Base-by-base conservation (phyloP, 2,888 invertebrate genomes). In the Polyploca ridens region DNA sequence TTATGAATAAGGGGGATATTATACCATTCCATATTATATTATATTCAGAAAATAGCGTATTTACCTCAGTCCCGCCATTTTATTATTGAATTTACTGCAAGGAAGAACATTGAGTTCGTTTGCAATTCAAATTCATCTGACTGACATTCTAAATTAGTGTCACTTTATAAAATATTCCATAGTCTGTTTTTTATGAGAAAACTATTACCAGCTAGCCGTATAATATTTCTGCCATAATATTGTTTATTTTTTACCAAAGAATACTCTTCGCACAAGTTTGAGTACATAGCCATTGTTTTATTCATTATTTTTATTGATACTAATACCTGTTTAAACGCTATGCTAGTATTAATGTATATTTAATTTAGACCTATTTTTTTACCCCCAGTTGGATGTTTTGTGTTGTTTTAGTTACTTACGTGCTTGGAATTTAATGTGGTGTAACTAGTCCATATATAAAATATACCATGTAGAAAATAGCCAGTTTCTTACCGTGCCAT, bases 271-370 rank as follows among this genome's bases (percentile, higher is more conserved):
- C 58, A 58, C 33, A 54, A 49, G 16, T 54, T 7, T 54, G 54
- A 19, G 16, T 54, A 54, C 54, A 54, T 19, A 54, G 54, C 8
- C 4, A 19, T 54, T 49, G 13, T 49, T 14, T 54, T 54, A 19
- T 54, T 16, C 19, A 16, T 16, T 49, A 16, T 4, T 49, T 16
- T 49, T 49, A 49, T 14, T 54, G 54, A 54, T 10, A 10, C 54
- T 54, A 54, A 16, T 19, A 54, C 10, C 19, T 6, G 54, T n/a
- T 19, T 54, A 3, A 16, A 49, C 49, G 33, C 59, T 35, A 59
- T 59, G 33, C 59, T 59, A 38, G 59, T 64, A 44, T 63, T 59
- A 59, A 33, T 33, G 41, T 58, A 46, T 60, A 44, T 58, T 64
- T 63, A 27, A 11, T 58, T 58, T 64, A 16, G 46, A 10, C 13